Evolutionary conservation across 2,113 vertebrate genomes (phyloP), one percentile per base, ranked within the genome.

Genomic region (Typhlomys cinereus): DNA sequence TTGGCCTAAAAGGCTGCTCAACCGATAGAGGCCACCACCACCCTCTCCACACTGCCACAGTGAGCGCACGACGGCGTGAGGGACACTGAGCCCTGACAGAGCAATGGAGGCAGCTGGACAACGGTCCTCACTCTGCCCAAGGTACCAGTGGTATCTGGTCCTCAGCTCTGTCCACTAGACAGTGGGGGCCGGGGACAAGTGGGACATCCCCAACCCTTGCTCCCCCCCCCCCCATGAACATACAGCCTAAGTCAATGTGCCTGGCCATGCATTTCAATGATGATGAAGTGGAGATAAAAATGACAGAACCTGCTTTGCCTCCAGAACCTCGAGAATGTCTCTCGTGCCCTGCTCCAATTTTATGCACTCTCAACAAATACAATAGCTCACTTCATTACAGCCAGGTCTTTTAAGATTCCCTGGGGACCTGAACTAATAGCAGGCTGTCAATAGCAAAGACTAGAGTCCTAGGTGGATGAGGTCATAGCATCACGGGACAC

Each of bases 121-220:
- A 3, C 8, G 4, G 71, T 25, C 41, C 14, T 85, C 20, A 5
- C 4, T 3, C 12, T 5, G 8, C 64, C 48, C 0, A n/a, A 70
- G 64, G 74, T 4, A 34, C 50, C 41, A 4, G 14, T 2, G 0
- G 46, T 2, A 25, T 8, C 44, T 8, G 20, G 1, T 0, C 41
- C 9, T 14, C 0, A 21, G 5, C 23, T 29, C 13, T 48, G 2
- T 57, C 70, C 4, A 10, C n/a, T n/a, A 20, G 18, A 29, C 36
- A 17, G 18, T 36, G 7, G 48, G 39, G 8, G 1, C 0, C 44
- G 29, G 46, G 9, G 36, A 27, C 9, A 13, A 39, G 39, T 36
- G 7, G 39, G 20, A n/a, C 44, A 0, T 2, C 44, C n/a, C 66
- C 4, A 4, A 34, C 71, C 66, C 27, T 71, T 0, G 44, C 15